A percentile compares a stretch with the other conserved stretches of the same genome.
These are phyloP conservation scores for Tromatobia lineatoria DNA, from an alignment of 2,888 invertebrate species.

Conservation along the genomic window DNA sequence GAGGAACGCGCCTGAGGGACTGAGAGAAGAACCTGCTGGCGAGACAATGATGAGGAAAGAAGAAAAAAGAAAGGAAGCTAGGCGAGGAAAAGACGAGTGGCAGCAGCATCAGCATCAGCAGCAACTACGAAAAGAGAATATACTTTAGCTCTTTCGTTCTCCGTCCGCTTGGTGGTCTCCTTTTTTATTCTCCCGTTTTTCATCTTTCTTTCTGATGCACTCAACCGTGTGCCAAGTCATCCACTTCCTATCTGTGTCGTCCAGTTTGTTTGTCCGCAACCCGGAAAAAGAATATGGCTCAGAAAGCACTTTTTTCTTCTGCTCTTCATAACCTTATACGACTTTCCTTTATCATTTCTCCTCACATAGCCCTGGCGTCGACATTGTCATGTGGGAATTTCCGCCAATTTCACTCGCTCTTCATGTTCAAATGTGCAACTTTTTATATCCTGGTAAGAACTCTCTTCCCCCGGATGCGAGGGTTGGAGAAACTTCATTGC, in stretches of 20 bases:
- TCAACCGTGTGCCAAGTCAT: conserved; percentile 48
- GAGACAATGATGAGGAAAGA: conserved; percentile 66
- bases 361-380: neutral
- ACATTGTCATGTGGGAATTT: neutral
- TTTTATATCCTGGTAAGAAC: conserved; percentile 7
- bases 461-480: neutral
- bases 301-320: neutral
- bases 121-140: conserved; percentile 47
- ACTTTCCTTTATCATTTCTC: neutral
- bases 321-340: neutral
- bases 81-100: conserved; percentile 57
- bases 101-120: conserved; percentile 70
- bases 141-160: conserved; percentile 39
- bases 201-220: conserved; percentile 45
- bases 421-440: neutral
- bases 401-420: neutral
- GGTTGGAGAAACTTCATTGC: neutral
- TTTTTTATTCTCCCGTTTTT: conserved; percentile 14
- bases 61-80: conserved; percentile 30
- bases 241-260: conserved; percentile 16
- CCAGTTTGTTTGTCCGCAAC: conserved; percentile 30
- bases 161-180: neutral
- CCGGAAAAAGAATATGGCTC: conserved; percentile 23
- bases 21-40: conserved; percentile 62
- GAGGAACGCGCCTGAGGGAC: conserved; percentile 62